Evolutionary conservation across 53 echinoderm and acorn worm species (phyloP).

Genomic region (Holothuria leucospilota): DNA sequence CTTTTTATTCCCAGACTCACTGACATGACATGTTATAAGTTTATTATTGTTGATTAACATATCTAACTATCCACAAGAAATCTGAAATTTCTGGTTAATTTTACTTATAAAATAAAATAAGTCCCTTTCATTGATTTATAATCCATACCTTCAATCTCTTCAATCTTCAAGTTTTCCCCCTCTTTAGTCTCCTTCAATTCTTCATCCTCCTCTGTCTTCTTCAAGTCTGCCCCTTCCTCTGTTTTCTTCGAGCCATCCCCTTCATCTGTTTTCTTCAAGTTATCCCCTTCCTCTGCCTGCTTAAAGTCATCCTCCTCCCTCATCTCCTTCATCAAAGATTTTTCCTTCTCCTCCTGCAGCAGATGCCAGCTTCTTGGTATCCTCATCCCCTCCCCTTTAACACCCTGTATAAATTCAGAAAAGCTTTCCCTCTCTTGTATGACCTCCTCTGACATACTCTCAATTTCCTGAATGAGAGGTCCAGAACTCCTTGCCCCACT

Average conservation of each 20-base stretch:
- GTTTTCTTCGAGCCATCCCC: too few species aligned
- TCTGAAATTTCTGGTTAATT: too few species aligned
- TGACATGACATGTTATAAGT: too few species aligned
- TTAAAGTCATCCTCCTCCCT: background rate
- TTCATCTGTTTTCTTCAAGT: background rate
- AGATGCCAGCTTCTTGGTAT: slow-evolving; percentile 84
- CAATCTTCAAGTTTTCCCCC: background rate
- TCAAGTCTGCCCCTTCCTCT: background rate
- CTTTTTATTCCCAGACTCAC: too few species aligned
- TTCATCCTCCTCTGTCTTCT: background rate
- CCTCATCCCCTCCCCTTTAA: slow-evolving; percentile 61
- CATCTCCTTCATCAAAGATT: background rate
- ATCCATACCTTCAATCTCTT: slow-evolving; percentile 6
- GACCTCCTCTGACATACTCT: background rate
- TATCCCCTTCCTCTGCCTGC: background rate
- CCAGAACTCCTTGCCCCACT: background rate
- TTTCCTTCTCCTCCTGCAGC: slow-evolving; percentile 58
- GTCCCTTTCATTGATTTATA: too few species aligned
- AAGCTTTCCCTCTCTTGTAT: background rate
- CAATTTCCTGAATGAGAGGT: background rate
- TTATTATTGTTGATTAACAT: too few species aligned
- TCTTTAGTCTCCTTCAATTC: background rate
- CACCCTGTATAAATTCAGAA: slow-evolving; percentile 13
- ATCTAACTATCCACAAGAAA: too few species aligned
- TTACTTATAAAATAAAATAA: too few species aligned